phyloP scores from a whole-genome alignment of 1,140 invertebrate species.

The Zaprionus nigranus region DNA sequence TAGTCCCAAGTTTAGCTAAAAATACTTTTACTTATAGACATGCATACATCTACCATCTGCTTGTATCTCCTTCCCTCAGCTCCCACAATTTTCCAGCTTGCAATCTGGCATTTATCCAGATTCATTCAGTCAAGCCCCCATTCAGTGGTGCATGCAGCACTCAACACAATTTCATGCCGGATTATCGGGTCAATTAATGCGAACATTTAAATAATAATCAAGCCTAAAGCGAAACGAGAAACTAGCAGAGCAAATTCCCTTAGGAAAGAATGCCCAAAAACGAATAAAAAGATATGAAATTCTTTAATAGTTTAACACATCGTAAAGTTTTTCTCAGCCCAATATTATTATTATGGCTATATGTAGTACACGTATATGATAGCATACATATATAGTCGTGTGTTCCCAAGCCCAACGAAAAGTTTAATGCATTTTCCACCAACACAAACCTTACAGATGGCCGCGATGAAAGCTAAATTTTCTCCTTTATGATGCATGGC shows the following conservation, averaged over 20 bases:
- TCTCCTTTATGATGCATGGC: slow-evolving; percentile 63
- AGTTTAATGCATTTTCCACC: slow-evolving; percentile 32
- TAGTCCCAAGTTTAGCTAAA: not conserved
- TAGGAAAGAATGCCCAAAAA: slow-evolving; percentile 5
- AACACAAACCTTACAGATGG: slow-evolving; percentile 53
- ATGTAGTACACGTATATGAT: slow-evolving; percentile 20
- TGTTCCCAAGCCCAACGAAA: slow-evolving; percentile 5
- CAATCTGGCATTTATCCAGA: not conserved
- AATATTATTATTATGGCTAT: slow-evolving; percentile 45
- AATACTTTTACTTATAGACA: slow-evolving; percentile 1
- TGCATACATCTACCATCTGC: not conserved
- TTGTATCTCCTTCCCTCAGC: not conserved
- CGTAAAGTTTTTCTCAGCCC: slow-evolving; percentile 69
- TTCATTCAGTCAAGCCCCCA: slow-evolving; percentile 29
- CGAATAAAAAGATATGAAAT: slow-evolving; percentile 45
- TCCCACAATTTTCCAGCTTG: slow-evolving; percentile 16
- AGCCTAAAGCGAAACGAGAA: slow-evolving; percentile 42
- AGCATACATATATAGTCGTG: slow-evolving; percentile 10
- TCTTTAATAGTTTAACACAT: slow-evolving; percentile 74
- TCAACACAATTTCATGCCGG: slow-evolving; percentile 60
- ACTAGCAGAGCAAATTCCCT: slow-evolving; percentile 43
- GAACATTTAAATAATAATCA: slow-evolving; percentile 66
- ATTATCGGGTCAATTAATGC: slow-evolving; percentile 71
- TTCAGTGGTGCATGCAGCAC: slow-evolving; percentile 39
- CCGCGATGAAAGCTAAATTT: slow-evolving; percentile 70